Conservation (phyloP, 2,113 vertebrate species). For the Pan troglodytes region DNA sequence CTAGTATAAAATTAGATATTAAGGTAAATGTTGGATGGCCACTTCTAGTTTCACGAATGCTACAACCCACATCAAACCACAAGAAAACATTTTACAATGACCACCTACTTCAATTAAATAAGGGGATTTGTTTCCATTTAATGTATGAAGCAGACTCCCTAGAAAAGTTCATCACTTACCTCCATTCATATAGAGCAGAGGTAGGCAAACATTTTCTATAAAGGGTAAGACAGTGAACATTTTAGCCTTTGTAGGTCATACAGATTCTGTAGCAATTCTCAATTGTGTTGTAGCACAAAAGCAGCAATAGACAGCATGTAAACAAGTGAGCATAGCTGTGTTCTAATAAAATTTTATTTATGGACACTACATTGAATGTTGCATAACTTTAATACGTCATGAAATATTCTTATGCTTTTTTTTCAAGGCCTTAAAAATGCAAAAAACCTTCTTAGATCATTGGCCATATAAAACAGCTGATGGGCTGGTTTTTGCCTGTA, state of each 20-base stretch:
- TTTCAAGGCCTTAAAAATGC: neutral
- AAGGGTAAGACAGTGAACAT: neutral
- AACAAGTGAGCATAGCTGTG: neutral
- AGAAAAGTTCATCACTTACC: neutral
- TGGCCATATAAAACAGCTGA: accelerated
- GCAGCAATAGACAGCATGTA: neutral
- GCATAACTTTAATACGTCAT: neutral
- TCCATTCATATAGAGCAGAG: neutral
- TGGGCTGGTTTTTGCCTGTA: accelerated
- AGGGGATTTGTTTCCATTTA: neutral
- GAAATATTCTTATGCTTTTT: neutral
- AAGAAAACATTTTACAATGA: neutral
- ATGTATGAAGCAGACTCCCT: neutral
- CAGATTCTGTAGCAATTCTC: neutral
- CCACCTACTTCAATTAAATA: neutral
- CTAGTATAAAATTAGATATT: neutral
- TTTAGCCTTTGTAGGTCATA: accelerated
- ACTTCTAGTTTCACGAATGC: neutral
- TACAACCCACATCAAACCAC: neutral
- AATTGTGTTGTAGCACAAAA: neutral
- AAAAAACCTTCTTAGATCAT: neutral
- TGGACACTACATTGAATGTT: neutral
- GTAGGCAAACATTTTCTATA: neutral
- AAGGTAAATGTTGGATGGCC: neutral
- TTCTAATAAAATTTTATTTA: neutral